Conservation (phyloP, 2,113 vertebrate species). For the Mirza zaza region DNA sequence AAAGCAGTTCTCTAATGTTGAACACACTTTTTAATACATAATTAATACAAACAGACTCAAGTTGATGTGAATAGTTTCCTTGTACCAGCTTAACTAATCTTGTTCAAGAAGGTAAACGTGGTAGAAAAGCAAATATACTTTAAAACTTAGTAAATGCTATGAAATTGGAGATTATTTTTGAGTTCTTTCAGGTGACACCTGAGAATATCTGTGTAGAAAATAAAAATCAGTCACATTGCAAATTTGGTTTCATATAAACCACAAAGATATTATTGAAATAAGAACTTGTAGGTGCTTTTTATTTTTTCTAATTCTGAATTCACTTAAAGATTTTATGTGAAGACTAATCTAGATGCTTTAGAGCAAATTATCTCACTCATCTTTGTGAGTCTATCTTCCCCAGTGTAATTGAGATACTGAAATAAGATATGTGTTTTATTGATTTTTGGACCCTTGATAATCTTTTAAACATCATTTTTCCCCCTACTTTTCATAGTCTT, state of each 20-base stretch:
- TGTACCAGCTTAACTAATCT: neutral
- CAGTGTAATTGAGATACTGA: neutral
- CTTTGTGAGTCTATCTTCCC: neutral
- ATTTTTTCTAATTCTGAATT: neutral
- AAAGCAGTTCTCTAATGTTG: neutral
- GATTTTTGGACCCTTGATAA: neutral
- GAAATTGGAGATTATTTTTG: neutral
- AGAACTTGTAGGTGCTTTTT: neutral
- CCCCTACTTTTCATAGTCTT: neutral
- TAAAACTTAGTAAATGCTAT: neutral
- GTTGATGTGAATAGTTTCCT: neutral
- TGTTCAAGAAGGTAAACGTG: neutral
- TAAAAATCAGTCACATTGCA: neutral
- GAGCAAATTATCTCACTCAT: neutral
- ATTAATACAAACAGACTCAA: neutral
- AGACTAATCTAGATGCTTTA: neutral
- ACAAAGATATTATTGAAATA: neutral
- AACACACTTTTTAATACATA: slow-evolving; percentile 27
- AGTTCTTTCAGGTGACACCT: neutral
- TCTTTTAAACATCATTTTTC: neutral
- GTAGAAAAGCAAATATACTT: neutral
- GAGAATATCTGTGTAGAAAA: neutral
- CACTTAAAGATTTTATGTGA: neutral
- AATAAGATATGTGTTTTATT: neutral
- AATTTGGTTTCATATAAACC: neutral